phyloP scores from a whole-genome alignment of 1,140 invertebrate genomes.

The Adoxophyes honmai region DNA sequence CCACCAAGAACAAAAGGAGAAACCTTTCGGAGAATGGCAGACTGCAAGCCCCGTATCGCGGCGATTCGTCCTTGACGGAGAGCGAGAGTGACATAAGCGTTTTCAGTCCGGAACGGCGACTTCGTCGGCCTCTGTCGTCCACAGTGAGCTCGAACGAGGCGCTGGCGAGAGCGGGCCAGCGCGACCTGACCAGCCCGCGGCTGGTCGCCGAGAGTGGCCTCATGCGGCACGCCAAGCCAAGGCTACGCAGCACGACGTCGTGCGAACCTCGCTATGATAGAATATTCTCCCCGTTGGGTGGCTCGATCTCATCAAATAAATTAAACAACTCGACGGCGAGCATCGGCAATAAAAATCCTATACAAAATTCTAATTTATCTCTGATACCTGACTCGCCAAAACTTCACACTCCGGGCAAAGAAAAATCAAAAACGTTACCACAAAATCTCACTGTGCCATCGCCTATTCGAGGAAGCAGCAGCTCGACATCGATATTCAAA shows the following conservation, averaged over 20 bases:
- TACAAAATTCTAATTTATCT: conserved; percentile 68
- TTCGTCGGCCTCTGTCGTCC: conserved; percentile 59
- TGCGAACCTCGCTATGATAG: conserved; percentile 66
- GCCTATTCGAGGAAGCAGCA: conserved; percentile 63
- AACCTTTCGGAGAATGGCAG: conserved; percentile 42
- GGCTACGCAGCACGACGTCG: conserved; percentile 62
- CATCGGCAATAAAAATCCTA: conserved; percentile 50
- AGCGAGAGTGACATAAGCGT: conserved; percentile 64
- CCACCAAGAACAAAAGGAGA: conserved; percentile 54
- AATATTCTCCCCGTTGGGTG: conserved; percentile 59
- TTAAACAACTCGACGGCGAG: conserved; percentile 57
- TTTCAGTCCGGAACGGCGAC: conserved; percentile 52
- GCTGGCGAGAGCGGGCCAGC: conserved; percentile 48
- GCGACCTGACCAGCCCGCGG: conserved; percentile 57
- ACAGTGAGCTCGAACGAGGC: conserved; percentile 65
- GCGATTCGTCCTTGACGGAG: conserved; percentile 60
- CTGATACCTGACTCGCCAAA: conserved; percentile 67
- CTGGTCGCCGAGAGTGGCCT: conserved; percentile 50
- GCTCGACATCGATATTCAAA: conserved; percentile 70
- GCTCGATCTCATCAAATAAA: conserved; percentile 57
- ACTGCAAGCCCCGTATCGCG: conserved; percentile 46
- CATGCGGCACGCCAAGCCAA: conserved; percentile 48
- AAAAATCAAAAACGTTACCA: conserved; percentile 79
- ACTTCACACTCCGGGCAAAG: conserved; percentile 62
- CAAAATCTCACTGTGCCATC: conserved; percentile 73